Evolutionary conservation across 2,797 vertebrate genomes (phyloP).

Genomic region (Lacerta bilineata): DNA sequence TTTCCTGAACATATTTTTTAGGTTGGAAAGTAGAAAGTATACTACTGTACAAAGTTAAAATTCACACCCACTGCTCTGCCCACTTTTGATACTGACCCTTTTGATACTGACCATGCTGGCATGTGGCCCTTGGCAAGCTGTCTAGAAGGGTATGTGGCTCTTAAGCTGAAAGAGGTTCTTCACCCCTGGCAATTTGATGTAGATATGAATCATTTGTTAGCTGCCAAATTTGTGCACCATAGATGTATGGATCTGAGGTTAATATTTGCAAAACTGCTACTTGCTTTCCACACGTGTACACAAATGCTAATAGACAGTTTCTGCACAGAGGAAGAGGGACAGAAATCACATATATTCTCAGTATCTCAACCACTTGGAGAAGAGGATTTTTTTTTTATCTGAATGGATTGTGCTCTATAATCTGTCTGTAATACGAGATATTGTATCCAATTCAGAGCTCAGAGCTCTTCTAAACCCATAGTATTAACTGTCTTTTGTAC

Average conservation of each 20-base stretch:
- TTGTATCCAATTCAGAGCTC: neutral
- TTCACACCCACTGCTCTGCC: too few species aligned
- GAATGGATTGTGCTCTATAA: slow-evolving; percentile 9
- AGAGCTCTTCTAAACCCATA: slow-evolving; percentile 25
- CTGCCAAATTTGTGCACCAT: too few species aligned
- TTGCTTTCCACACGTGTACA: neutral
- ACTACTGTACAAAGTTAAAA: too few species aligned
- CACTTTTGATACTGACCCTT: too few species aligned
- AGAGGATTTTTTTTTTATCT: neutral
- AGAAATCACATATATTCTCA: neutral
- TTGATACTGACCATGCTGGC: neutral
- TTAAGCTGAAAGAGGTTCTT: too few species aligned
- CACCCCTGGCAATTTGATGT: neutral
- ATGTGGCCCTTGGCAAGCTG: neutral
- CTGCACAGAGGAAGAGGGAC: neutral
- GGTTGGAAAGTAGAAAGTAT: too few species aligned
- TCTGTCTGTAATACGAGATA: neutral
- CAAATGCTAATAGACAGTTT: neutral
- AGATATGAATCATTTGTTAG: neutral
- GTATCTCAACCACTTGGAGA: neutral
- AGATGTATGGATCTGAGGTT: neutral
- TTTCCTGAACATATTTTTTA: too few species aligned
- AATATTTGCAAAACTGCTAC: neutral
- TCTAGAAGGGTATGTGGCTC: too few species aligned
- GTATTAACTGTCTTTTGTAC: slow-evolving; percentile 63